Conservation (phyloP, 2,797 vertebrate species). For the Arrhamphus sclerolepis region DNA sequence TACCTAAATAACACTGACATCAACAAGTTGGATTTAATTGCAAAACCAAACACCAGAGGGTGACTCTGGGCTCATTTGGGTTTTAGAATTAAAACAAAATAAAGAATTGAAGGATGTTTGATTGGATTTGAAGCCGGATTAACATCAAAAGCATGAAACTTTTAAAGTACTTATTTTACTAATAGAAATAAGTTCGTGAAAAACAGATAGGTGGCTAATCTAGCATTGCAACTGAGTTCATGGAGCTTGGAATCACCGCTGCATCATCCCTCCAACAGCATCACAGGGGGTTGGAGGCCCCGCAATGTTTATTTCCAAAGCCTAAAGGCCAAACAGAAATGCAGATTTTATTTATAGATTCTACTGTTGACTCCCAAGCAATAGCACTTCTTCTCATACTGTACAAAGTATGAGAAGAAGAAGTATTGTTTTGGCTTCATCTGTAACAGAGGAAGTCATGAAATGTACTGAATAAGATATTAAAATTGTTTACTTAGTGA, state of each 20-base stretch:
- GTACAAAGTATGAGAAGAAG: slow-evolving; percentile 4
- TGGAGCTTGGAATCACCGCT: background rate
- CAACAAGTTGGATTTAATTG: slow-evolving; percentile 1
- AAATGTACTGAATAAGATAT: slow-evolving; percentile 6
- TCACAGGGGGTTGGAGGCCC: too few species aligned
- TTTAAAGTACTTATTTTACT: too few species aligned
- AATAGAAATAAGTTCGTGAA: too few species aligned
- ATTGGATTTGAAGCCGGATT: background rate
- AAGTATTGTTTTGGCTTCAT: background rate
- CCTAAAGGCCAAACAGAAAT: too few species aligned
- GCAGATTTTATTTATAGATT: too few species aligned
- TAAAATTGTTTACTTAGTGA: slow-evolving; percentile 3
- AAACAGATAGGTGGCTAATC: too few species aligned
- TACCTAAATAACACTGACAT: background rate
- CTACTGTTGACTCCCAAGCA: background rate
- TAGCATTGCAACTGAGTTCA: background rate
- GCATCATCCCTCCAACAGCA: background rate
- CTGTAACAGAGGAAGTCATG: slow-evolving; percentile 2
- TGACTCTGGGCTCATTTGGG: background rate
- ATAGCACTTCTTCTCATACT: background rate
- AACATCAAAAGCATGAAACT: too few species aligned
- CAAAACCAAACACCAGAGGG: too few species aligned
- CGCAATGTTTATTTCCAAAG: too few species aligned
- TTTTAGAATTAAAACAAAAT: background rate
- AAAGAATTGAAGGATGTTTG: background rate